Percentiles rank a stretch among this genome's conserved stretches.
phyloP scores from a whole-genome alignment of 2,888 invertebrate genomes.

The Diploptera punctata region DNA sequence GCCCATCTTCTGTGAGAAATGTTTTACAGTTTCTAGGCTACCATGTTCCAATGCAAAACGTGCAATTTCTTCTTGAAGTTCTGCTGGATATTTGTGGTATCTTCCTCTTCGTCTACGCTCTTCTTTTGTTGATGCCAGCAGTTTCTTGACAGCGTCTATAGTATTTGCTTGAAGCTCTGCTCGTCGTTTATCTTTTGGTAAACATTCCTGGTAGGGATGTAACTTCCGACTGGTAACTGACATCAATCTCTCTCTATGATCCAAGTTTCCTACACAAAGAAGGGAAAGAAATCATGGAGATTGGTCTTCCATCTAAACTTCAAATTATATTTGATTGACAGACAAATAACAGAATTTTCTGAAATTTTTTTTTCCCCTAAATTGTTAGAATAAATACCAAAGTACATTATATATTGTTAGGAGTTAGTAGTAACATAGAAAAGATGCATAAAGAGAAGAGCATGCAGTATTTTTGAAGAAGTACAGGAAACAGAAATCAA shows the following conservation, averaged over 20 bases:
- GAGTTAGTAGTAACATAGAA: too few species aligned
- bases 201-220: not conserved
- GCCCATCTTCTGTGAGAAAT: conserved; percentile 47
- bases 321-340: too few species aligned
- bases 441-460: too few species aligned
- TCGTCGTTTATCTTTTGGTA: conserved; percentile 22
- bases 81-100: conserved; percentile 47
- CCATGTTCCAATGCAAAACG: conserved; percentile 47
- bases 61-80: conserved; percentile 48
- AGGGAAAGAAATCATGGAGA: conserved; percentile 16
- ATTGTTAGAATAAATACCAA: too few species aligned
- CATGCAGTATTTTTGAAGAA: too few species aligned
- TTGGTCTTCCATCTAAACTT: too few species aligned
- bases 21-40: conserved; percentile 44
- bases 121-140: conserved; percentile 47
- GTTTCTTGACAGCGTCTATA: conserved; percentile 47
- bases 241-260: conserved; percentile 26
- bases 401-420: too few species aligned
- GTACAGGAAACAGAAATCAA: too few species aligned
- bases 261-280: conserved; percentile 25
- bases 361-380: too few species aligned
- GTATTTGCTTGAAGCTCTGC: conserved; percentile 44
- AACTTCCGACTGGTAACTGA: conserved; percentile 21
- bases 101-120: conserved; percentile 47
- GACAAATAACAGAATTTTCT: too few species aligned